phyloP scores from a whole-genome alignment of 2,113 vertebrate genomes.

The Xenus cinereus region DNA sequence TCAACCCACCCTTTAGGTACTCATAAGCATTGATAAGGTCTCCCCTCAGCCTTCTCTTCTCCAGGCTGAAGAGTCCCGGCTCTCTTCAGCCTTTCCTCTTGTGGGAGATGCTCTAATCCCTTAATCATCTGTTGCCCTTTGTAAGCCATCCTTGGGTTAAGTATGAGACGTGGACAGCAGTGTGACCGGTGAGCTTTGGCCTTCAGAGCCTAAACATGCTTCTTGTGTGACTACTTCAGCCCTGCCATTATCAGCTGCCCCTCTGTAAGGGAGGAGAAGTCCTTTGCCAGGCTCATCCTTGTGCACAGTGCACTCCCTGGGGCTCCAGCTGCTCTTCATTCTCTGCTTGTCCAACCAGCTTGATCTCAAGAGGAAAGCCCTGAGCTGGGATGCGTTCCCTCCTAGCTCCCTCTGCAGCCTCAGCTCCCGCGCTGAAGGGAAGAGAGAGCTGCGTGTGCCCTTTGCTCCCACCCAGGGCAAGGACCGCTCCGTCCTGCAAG shows the following conservation, averaged over 20 bases:
- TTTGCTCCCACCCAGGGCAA: not conserved
- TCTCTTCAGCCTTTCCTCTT: too few species aligned
- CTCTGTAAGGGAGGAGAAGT: not conserved
- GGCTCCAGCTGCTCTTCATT: not conserved
- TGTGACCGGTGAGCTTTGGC: not conserved
- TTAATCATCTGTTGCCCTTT: too few species aligned
- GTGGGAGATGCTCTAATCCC: too few species aligned
- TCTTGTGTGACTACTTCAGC: not conserved
- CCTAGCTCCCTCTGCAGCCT: not conserved
- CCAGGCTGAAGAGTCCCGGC: too few species aligned
- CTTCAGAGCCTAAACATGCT: not conserved
- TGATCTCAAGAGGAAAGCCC: not conserved
- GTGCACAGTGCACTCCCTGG: not conserved
- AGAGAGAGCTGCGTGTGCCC: fast-evolving
- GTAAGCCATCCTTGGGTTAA: not conserved
- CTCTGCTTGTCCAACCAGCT: not conserved
- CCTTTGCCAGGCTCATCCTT: not conserved
- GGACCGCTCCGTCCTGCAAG: not conserved
- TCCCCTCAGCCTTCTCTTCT: too few species aligned
- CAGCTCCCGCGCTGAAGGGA: not conserved
- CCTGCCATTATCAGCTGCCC: not conserved
- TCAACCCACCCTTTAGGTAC: too few species aligned
- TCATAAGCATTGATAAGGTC: too few species aligned
- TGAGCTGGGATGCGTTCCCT: not conserved
- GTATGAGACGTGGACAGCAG: not conserved